A percentile compares a stretch with the other conserved stretches of the same genome.
Conservation (phyloP, 1,140 invertebrate species). For the Anoplolepis gracilipes region DNA sequence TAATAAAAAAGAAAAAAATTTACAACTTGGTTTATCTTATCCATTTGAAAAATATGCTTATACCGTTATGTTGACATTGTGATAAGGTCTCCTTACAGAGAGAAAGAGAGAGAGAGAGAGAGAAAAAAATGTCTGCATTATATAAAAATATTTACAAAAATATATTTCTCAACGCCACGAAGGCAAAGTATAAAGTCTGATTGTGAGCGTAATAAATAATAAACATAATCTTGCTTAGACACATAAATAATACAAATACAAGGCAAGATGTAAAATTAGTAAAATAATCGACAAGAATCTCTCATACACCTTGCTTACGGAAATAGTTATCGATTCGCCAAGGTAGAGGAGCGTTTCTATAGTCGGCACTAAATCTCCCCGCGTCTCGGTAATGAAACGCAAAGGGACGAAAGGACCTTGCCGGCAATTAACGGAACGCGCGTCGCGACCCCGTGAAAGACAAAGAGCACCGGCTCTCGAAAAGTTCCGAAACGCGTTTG, state of each 20-base stretch:
- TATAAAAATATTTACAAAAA: background rate
- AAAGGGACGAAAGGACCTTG: background rate
- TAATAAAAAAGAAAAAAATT: background rate
- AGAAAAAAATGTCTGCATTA: background rate
- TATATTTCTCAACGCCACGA: background rate
- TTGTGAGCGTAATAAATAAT: background rate
- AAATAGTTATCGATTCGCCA: constrained; percentile 32
- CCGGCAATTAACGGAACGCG: constrained; percentile 36
- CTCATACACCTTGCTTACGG: background rate
- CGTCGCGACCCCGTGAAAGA: background rate
- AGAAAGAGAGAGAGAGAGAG: background rate
- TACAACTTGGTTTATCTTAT: background rate
- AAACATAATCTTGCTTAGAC: background rate
- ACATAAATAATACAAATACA: too few relatives aligned
- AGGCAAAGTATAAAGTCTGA: background rate
- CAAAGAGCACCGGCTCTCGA: background rate
- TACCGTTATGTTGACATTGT: background rate
- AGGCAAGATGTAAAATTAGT: background rate
- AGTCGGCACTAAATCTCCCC: background rate
- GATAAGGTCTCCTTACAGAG: background rate
- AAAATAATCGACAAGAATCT: background rate
- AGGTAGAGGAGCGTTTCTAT: background rate
- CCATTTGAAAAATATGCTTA: background rate
- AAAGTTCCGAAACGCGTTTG: background rate
- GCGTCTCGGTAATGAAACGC: constrained; percentile 32